Base-by-base conservation (phyloP, 2,113 vertebrate genomes). In the Clinocottus analis region DNA sequence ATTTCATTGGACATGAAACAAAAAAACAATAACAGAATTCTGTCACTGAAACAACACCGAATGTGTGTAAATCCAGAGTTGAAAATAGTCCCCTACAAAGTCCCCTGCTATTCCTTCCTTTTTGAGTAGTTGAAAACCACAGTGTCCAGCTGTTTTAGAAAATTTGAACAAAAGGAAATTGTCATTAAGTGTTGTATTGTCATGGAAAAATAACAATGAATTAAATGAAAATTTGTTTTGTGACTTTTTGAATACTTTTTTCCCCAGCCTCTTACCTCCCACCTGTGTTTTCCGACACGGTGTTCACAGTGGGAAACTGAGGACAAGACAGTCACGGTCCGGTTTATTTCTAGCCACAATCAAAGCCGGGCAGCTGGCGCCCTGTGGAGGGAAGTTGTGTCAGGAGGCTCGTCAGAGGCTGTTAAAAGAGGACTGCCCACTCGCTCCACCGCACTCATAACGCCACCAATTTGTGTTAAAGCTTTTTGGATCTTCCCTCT, bases 391-490 rank as follows among this genome's bases (percentile, higher is more conserved):
- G 83, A 64, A 45, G 77, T 51, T 79, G 64, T 74, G 80, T 79
- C 80, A 76, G 79, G 76, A 83, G 73, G 37, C 61, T 83, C 45
- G 0, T 79, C 66, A 33, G 51, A 35, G 60, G 73, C 80, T 47
- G 69, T 83, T 55, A 67, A 83, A 80, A 53, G 23, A 80, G 80
- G 71, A 49, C 53, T 39, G 60, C 66, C 82, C 43, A 2, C 14
- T 56, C 77, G 64, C 62, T 75, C 70, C 78, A 27, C 70, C 23
- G 19, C 55, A 59, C 69, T 88, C 70, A 72, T 84, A 84, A 41
- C 85, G 45, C 41, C 63, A 76, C 84, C 85, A 93, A 90, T 93
- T 90, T 91, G 77, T 82, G 72, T 86, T 47, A 90, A 84, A 92
- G 81, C 83, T 85, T 78, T 72, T 79, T 3, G 84, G 77, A 80